Evolutionary conservation across 2,113 vertebrate genomes (phyloP).

Genomic region (human (Homo sapiens)): DNA sequence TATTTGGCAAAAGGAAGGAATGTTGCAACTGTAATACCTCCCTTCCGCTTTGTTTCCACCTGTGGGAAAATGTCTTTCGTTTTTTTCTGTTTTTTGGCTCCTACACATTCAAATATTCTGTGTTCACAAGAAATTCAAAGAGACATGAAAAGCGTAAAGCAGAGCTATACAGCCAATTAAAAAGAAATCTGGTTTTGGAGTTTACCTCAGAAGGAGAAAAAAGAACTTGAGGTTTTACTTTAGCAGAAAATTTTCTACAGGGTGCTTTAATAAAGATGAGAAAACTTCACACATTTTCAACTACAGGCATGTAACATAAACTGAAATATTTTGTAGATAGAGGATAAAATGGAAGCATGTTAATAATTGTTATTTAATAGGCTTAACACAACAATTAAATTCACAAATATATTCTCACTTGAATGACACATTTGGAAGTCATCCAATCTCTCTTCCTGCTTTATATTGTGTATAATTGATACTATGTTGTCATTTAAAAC

Average conservation of each 20-base stretch:
- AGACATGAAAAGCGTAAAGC: constrained; percentile 21
- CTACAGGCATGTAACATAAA: background rate
- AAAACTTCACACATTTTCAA: background rate
- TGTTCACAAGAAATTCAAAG: constrained; percentile 15
- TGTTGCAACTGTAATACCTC: background rate
- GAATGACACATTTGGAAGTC: constrained; percentile 49
- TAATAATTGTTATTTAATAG: constrained; percentile 60
- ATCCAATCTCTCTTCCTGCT: constrained; percentile 37
- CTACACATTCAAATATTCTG: constrained; percentile 26
- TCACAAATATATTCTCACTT: constrained; percentile 43
- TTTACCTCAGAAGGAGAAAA: constrained; percentile 9
- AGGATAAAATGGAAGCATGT: constrained; percentile 5
- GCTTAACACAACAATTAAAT: constrained; percentile 37
- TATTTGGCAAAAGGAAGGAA: background rate
- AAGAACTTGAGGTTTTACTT: background rate
- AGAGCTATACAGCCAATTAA: background rate
- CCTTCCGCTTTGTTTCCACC: background rate
- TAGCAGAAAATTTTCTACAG: background rate
- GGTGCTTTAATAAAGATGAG: background rate
- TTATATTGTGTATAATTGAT: constrained; percentile 56
- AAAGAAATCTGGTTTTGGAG: background rate
- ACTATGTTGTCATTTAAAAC: constrained; percentile 53
- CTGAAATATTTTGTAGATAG: constrained; percentile 17
- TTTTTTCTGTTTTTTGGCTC: background rate
- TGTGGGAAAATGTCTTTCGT: background rate